These are phyloP conservation scores for Aphidius colemani DNA, from an alignment of 2,888 invertebrate genomes.

Conservation along the genomic window DNA sequence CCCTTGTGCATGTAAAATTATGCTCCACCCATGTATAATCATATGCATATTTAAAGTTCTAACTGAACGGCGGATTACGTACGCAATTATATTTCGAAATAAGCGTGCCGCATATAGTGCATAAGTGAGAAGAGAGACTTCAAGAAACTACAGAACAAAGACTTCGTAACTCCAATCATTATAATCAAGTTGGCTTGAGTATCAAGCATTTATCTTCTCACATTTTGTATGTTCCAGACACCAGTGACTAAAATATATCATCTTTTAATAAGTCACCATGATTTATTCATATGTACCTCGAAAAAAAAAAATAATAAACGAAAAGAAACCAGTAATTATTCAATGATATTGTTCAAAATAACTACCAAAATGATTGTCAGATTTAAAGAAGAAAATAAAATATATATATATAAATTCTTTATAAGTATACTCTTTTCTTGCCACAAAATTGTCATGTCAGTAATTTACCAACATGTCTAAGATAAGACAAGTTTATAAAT, in stretches of 20 bases:
- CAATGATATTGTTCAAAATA: too few relatives aligned
- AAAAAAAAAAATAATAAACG: too few relatives aligned
- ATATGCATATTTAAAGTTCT: slow-evolving; percentile 2
- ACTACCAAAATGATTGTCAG: too few relatives aligned
- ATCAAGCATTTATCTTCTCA: slow-evolving; percentile 32
- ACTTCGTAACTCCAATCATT: slow-evolving; percentile 50
- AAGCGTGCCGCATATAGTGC: neutral
- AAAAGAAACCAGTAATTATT: too few relatives aligned
- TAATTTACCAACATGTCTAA: too few relatives aligned
- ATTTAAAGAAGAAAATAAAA: too few relatives aligned
- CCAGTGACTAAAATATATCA: neutral
- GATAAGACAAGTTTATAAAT: too few relatives aligned
- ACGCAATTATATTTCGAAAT: slow-evolving; percentile 37
- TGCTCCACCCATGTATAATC: neutral
- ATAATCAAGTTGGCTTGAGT: slow-evolving; percentile 47
- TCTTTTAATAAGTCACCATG: too few relatives aligned
- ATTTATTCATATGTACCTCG: too few relatives aligned
- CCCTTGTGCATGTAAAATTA: neutral
- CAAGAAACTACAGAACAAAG: slow-evolving; percentile 22
- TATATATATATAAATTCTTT: too few relatives aligned
- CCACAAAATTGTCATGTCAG: too few relatives aligned
- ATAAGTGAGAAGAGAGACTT: neutral
- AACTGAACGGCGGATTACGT: slow-evolving; percentile 21
- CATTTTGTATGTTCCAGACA: slow-evolving; percentile 15
- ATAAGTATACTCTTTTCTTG: too few relatives aligned